phyloP scores from a whole-genome alignment of 2,113 vertebrate species.

The Osmerus eperlanus region DNA sequence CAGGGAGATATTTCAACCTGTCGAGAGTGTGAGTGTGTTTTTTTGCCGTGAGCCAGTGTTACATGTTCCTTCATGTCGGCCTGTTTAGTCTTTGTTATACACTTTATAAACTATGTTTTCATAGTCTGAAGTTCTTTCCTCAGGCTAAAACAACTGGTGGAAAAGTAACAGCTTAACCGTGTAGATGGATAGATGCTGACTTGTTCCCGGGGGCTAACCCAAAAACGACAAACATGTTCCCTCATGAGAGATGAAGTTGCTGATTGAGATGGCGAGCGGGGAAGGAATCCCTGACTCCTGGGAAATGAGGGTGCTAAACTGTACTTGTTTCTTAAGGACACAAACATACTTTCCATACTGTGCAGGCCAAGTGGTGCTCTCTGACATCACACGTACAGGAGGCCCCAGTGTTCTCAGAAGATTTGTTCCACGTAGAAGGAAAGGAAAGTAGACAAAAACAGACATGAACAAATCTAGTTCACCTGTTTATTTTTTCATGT shows the following conservation, averaged over 20 bases:
- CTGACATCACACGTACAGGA: no score
- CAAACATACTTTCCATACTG: constrained; percentile 3
- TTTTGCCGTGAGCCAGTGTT: constrained; percentile 10
- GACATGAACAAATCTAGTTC: no score
- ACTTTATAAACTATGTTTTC: constrained; percentile 55
- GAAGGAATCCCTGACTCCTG: background rate
- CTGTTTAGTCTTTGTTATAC: constrained; percentile 50
- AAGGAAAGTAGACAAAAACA: no score
- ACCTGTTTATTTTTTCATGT: background rate
- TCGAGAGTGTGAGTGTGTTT: constrained; percentile 25
- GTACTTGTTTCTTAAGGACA: background rate
- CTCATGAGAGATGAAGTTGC: constrained; percentile 16
- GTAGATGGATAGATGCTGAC: constrained; percentile 22
- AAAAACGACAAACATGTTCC: constrained; percentile 33
- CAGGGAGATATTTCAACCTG: constrained; percentile 50
- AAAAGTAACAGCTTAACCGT: constrained; percentile 20
- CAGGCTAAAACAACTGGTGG: constrained; percentile 21
- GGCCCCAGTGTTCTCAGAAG: no score
- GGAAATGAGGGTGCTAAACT: background rate
- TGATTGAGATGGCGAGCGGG: constrained; percentile 10
- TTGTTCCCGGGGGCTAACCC: constrained; percentile 26
- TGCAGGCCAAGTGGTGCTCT: no score
- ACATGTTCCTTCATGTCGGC: constrained; percentile 55
- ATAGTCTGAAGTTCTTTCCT: constrained; percentile 40
- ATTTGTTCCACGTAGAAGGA: no score